A percentile compares a stretch with the other conserved stretches of the same genome.
phyloP scores from a whole-genome alignment of 2,113 vertebrate genomes.

The Bombycilla garrulus region DNA sequence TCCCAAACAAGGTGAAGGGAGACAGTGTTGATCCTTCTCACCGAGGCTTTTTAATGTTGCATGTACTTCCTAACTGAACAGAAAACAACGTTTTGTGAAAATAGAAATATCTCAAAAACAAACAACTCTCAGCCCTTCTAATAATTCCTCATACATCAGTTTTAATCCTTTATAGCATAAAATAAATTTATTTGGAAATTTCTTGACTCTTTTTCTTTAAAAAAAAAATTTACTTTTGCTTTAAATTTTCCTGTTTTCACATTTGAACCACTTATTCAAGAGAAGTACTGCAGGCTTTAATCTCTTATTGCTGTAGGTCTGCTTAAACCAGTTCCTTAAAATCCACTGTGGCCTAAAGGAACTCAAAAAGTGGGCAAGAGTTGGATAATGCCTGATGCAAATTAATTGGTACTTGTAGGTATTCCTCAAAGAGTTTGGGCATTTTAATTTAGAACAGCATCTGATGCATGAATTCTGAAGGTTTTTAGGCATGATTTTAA shows the following conservation, averaged over 20 bases:
- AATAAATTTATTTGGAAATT: neutral
- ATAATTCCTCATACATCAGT: neutral
- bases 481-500: neutral
- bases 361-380: neutral
- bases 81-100: neutral
- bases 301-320: neutral
- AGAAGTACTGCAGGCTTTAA: neutral
- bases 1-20: neutral
- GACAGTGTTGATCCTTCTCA: neutral
- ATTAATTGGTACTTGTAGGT: neutral
- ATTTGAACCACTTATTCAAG: neutral
- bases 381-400: neutral
- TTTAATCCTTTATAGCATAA: neutral
- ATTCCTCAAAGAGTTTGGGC: neutral
- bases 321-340: conserved; percentile 1
- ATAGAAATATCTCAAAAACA: neutral
- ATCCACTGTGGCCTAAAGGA: neutral
- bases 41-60: neutral
- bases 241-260: neutral
- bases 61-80: neutral
- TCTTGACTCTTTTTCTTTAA: neutral
- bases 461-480: neutral
- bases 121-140: neutral
- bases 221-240: neutral
- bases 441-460: neutral